Evolutionary conservation across 1,140 invertebrate species (phyloP).

Genomic region (Eurosta solidaginis): DNA sequence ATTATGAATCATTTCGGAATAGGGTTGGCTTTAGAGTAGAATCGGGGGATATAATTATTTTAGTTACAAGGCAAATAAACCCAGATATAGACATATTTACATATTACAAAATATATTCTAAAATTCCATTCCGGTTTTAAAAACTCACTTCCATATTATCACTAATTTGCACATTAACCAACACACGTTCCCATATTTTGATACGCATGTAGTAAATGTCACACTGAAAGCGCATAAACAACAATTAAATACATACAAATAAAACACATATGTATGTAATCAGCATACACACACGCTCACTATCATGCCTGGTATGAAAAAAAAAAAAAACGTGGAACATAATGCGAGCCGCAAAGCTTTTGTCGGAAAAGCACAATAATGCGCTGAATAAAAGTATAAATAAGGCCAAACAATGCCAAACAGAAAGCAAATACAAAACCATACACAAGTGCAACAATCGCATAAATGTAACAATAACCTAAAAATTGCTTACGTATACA

Average conservation of each 20-base stretch:
- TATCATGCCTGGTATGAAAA: not conserved
- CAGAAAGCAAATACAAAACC: not conserved
- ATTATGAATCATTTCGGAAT: too few species aligned
- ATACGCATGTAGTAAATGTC: not conserved
- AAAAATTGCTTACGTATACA: not conserved
- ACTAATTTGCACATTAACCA: too few species aligned
- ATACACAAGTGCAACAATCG: not conserved
- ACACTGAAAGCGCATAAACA: not conserved
- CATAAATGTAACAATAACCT: conserved; percentile 8
- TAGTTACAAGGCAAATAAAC: not conserved
- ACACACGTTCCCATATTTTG: too few species aligned
- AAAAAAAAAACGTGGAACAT: too few species aligned
- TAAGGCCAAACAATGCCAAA: not conserved
- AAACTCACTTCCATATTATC: too few species aligned
- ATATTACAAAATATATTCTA: too few species aligned
- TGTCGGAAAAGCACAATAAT: not conserved
- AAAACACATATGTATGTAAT: too few species aligned
- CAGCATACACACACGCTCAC: not conserved
- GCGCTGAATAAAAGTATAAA: not conserved
- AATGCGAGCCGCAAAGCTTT: not conserved
- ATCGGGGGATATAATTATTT: too few species aligned
- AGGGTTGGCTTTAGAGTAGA: too few species aligned
- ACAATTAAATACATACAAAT: not conserved
- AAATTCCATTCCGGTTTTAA: too few species aligned
- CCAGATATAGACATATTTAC: too few species aligned